phyloP scores from a whole-genome alignment of 2,888 invertebrate species.

The Clivina fossor region DNA sequence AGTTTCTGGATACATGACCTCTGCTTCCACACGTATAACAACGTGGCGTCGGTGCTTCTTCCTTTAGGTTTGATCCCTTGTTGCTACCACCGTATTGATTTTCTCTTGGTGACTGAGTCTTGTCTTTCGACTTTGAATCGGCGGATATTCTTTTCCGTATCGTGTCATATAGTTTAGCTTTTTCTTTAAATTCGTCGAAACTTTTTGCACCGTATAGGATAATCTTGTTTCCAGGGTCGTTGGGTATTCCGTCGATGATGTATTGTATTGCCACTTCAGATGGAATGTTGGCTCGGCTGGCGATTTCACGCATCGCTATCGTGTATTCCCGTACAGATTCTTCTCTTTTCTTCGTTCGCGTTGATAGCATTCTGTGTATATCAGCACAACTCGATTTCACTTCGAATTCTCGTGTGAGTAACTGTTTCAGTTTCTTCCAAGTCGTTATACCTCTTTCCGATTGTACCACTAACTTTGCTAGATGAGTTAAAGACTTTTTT shows the following conservation, averaged over 20 bases:
- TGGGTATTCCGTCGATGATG: slow-evolving; percentile 45
- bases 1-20: too few relatives aligned
- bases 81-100: too few relatives aligned
- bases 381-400: slow-evolving; percentile 1
- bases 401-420: slow-evolving; percentile 17
- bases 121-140: too few relatives aligned
- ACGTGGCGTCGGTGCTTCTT: too few relatives aligned
- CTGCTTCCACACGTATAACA: too few relatives aligned
- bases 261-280: slow-evolving; percentile 44
- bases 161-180: too few relatives aligned
- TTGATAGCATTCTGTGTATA: not conserved
- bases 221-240: slow-evolving; percentile 15
- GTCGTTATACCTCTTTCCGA: slow-evolving; percentile 27
- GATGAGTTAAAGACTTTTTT: slow-evolving; percentile 31
- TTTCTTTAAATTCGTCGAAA: slow-evolving; percentile 24
- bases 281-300: slow-evolving; percentile 43
- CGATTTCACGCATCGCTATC: slow-evolving; percentile 44
- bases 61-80: too few relatives aligned
- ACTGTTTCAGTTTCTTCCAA: slow-evolving; percentile 18
- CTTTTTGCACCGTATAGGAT: slow-evolving; percentile 29
- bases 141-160: too few relatives aligned
- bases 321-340: slow-evolving; percentile 46
- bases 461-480: slow-evolving; percentile 29
- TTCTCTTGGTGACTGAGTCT: too few relatives aligned
- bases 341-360: slow-evolving; percentile 41